Base-by-base conservation (phyloP, 2,888 invertebrate species). In the Drosophila ochracea region DNA sequence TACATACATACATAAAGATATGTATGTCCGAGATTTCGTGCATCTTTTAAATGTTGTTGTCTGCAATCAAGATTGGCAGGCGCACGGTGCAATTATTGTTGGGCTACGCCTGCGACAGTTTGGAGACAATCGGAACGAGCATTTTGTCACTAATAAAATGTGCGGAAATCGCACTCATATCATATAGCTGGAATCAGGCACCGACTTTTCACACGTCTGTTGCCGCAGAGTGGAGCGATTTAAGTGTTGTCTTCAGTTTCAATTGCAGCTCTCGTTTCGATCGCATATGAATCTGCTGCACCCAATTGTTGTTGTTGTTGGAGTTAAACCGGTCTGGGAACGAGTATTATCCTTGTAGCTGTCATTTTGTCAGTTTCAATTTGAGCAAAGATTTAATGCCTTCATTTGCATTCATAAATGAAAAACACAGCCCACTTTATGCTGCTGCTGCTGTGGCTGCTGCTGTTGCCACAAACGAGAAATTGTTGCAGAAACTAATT, bases 321-420 rank as follows among this genome's bases (percentile, higher is more conserved):
- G n/a, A 25, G 25, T 16, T 58, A 70, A 84, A 79, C 82, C 79
- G 84, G 83, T 85, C 21, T 30, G 25, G 39, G 35, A 71, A 64
- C 67, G 54, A 50, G 66, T 68, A 76, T 87, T 87, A 89, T 89
- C 88, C 90, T 87, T 87, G 84, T 75, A 41, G 68, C 76, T 84
- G 72, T 84, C 80, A 74, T 60, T 74, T 90, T 82, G 89, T 85
- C 86, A 82, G 80, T 83, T 89, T 89, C 86, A 87, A 87, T 87
- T 90, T 88, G 68, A 67, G 73, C 71, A 58, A 81, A 89, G 77
- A 89, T 83, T 82, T 89, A 89, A 89, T 88, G 90, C 86, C 86
- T 87, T 83, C 83, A 87, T 87, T 87, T 87, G 90, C 86, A 87
- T 87, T 83, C 78, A 76, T 82, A 88, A 90, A 90, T 90, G 83